Conservation (phyloP, 1,140 invertebrate genomes). For the Euschistus heros region DNA sequence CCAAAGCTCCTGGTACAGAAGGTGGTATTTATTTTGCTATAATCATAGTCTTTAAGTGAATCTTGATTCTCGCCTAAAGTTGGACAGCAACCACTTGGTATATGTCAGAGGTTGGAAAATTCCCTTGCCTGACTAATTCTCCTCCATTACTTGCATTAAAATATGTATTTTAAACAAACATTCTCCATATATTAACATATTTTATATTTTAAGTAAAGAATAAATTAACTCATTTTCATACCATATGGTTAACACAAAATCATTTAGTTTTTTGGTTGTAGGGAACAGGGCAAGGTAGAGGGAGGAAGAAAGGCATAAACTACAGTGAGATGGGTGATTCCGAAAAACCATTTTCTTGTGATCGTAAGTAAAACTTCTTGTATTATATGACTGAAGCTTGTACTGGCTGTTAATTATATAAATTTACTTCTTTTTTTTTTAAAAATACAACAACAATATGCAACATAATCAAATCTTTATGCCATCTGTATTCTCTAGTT, state of each 20-base stretch:
- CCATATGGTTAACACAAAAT: not conserved
- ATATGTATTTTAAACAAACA: too few species aligned
- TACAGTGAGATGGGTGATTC: conserved; percentile 58
- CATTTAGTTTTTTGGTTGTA: conserved; percentile 34
- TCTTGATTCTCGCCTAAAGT: too few species aligned
- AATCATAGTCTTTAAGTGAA: too few species aligned
- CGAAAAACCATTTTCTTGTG: conserved; percentile 86
- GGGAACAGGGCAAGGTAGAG: conserved; percentile 50
- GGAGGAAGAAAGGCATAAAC: conserved; percentile 55
- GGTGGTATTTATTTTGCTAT: too few species aligned
- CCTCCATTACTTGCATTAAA: too few species aligned
- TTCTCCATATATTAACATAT: too few species aligned
- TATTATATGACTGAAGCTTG: conserved; percentile 3
- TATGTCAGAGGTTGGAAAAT: too few species aligned
- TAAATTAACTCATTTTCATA: too few species aligned
- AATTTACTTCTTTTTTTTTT: conserved; percentile 1
- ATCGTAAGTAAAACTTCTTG: conserved; percentile 58
- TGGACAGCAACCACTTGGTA: too few species aligned
- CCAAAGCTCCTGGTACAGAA: too few species aligned
- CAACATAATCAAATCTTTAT: conserved; percentile 10
- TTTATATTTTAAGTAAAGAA: too few species aligned
- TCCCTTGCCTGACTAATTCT: too few species aligned
- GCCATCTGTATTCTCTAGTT: conserved; percentile 8
- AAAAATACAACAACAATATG: conserved; percentile 1
- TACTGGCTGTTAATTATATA: conserved; percentile 7